Evolutionary conservation across 2,797 vertebrate genomes (phyloP).

Genomic region (Anolis apletophallus): DNA sequence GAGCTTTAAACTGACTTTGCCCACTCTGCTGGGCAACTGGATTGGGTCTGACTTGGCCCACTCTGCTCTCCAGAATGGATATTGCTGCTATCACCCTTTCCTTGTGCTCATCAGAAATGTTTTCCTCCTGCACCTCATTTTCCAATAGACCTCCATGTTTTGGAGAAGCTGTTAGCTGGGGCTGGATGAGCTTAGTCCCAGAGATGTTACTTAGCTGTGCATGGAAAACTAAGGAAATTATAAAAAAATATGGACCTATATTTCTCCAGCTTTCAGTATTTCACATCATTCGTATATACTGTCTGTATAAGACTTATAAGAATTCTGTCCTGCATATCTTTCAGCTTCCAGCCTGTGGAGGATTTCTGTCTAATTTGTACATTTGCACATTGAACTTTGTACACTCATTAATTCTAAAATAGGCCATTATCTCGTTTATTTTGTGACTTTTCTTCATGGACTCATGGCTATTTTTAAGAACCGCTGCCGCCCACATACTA

Average conservation of each 20-base stretch:
- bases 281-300: not conserved
- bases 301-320: not conserved
- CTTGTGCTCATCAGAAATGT: no score
- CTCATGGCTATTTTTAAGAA: constrained; percentile 29
- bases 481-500: constrained; percentile 34
- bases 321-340: not conserved
- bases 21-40: no score
- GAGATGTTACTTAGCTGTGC: no score
- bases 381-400: not conserved
- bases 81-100: no score
- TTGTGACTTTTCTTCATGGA: constrained; percentile 12
- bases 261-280: not conserved
- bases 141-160: no score
- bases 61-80: no score
- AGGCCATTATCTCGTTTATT: not conserved
- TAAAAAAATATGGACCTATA: not conserved
- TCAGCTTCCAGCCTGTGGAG: not conserved
- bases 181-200: no score
- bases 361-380: not conserved
- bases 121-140: no score
- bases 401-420: not conserved
- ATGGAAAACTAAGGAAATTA: no score
- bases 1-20: no score
- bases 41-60: no score
- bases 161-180: no score